phyloP scores from a whole-genome alignment of 2,113 vertebrate genomes.

The Eurypyga helias region DNA sequence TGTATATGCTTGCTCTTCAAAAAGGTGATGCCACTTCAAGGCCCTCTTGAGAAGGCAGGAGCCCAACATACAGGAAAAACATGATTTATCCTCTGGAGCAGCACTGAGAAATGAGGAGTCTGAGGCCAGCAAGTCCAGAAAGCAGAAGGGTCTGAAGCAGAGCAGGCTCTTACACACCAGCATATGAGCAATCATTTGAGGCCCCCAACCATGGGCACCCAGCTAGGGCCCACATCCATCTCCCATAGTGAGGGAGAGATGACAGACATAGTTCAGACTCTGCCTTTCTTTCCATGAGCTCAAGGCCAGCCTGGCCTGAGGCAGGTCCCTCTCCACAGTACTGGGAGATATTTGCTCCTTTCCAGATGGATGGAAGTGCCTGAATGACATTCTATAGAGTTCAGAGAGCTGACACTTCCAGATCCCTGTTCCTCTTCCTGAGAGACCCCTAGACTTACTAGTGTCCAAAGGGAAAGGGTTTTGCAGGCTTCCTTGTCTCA shows the following conservation, averaged over 20 bases:
- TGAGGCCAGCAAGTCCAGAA: not conserved
- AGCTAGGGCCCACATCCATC: not conserved
- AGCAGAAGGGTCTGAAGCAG: not conserved
- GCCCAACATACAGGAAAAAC: not conserved
- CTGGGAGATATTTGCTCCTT: not conserved
- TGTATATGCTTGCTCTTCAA: not conserved
- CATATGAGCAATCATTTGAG: not conserved
- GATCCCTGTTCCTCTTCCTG: rapidly evolving
- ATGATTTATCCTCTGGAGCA: not conserved
- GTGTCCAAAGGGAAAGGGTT: not conserved
- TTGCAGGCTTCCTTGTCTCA: not conserved
- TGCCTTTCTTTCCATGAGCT: not conserved
- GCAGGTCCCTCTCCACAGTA: not conserved
- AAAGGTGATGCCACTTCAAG: not conserved
- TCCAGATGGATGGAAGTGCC: not conserved
- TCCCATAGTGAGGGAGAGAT: not conserved
- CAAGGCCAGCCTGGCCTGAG: not conserved
- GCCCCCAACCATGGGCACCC: not conserved
- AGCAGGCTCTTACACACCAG: not conserved
- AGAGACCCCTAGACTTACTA: not conserved
- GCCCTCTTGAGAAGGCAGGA: not conserved
- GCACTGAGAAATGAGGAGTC: not conserved
- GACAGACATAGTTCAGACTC: not conserved
- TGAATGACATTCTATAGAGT: not conserved
- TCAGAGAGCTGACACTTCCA: not conserved